These are phyloP conservation scores for Mirza zaza DNA, from an alignment of 2,113 vertebrate species.

Conservation along the genomic window DNA sequence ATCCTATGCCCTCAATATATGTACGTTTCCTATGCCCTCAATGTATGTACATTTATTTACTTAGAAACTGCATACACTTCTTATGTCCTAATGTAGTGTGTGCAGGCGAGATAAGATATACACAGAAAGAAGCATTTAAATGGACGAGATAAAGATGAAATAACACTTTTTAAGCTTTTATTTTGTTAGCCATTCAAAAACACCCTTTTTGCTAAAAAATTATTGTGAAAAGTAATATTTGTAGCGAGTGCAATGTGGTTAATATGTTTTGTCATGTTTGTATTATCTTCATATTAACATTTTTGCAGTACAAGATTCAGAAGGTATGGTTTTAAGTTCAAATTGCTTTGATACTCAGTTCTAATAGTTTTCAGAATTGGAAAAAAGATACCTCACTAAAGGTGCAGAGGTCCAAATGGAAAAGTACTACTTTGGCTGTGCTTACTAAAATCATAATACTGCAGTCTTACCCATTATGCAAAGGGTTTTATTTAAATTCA, in stretches of 20 bases:
- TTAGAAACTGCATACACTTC: neutral
- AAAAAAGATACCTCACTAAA: neutral
- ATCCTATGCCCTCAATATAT: neutral
- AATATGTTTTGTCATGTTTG: neutral
- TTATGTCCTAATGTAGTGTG: neutral
- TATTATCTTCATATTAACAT: neutral
- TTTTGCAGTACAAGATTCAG: neutral
- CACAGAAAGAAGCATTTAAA: neutral
- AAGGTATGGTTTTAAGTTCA: neutral
- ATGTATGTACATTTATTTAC: neutral
- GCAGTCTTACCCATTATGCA: neutral
- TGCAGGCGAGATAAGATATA: neutral
- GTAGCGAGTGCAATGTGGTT: neutral
- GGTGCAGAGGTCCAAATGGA: neutral
- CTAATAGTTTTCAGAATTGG: neutral
- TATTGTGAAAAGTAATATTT: neutral
- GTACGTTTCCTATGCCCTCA: neutral
- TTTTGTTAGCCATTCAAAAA: neutral
- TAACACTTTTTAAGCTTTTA: neutral
- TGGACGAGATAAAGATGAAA: neutral
- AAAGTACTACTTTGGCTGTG: neutral
- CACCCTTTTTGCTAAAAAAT: neutral
- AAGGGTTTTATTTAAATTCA: neutral
- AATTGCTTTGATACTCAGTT: neutral
- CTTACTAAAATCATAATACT: neutral